Conservation (phyloP, 2,113 vertebrate genomes). For the Leptosomus discolor region DNA sequence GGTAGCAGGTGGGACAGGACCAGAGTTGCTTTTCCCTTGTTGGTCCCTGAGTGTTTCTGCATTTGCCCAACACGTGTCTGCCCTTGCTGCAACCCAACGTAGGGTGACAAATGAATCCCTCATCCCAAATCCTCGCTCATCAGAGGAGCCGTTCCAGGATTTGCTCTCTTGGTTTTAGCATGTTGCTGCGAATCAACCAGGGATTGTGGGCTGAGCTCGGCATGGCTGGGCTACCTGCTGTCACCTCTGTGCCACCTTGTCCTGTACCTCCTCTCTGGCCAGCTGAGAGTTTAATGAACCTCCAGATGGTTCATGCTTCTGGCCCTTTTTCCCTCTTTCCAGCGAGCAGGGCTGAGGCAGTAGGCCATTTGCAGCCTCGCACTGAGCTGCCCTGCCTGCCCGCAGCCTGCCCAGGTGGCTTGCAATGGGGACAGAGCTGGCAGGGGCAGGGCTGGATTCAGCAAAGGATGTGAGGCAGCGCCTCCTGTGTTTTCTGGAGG, state of each 20-base stretch:
- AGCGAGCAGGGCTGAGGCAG: not conserved
- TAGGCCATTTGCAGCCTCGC: accelerated
- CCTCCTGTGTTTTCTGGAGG: not conserved
- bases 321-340: not conserved
- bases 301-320: not conserved
- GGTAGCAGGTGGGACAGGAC: not conserved
- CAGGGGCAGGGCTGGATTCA: not conserved
- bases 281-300: not conserved
- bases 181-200: not conserved
- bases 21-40: not conserved
- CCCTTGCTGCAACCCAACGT: not conserved
- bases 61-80: not conserved
- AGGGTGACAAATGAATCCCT: not conserved
- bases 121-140: not conserved
- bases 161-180: not conserved
- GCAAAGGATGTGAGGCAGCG: not conserved
- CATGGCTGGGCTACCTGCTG: not conserved
- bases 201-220: not conserved
- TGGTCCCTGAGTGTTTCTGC: not conserved
- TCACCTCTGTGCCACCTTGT: not conserved
- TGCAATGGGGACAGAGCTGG: not conserved
- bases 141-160: not conserved
- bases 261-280: not conserved
- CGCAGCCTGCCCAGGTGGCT: accelerated
- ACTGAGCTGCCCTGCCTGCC: not conserved